Evolutionary conservation across 2,888 invertebrate genomes (phyloP), one percentile per base, ranked within the genome.

Genomic region (Pinctada fucata): DNA sequence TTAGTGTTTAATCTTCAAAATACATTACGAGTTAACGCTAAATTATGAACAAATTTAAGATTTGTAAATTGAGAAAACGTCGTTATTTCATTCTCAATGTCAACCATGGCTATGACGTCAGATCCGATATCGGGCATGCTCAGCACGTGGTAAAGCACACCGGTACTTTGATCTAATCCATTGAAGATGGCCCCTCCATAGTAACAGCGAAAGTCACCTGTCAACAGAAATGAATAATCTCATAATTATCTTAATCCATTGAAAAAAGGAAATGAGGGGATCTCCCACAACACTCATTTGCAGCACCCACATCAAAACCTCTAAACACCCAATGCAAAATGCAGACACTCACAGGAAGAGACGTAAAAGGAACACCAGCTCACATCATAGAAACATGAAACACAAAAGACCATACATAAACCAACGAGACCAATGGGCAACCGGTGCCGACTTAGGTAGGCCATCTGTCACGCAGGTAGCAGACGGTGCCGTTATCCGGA

Each of bases 161-260:
- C 85, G 4, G 52, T 52, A 5, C 68, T 51, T 51, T 83, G 82
- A 58, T 79, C 74, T 16, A 79, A 45, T 1, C 86, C 88, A 67
- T 84, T 82, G 74, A 85, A 78, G 2, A 88, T 80, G 3, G 84
- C 79, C 0, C 88, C 88, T 31, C 88, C 88, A 72, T 87, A 88
- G 75, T 85, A 84, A 6, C 84, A 71, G 51, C 84, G 83, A 70
- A 88, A 87, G 69, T 86, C 81, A n/a, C 87, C 87, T 88, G 76
- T 31, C 64, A 74, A 58, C 16, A 72, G 10, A 74, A 51, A 52
- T 65, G 47, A 47, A 6, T 63, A 48, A 10, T 8, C 52, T 4
- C 13, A 70, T 70, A 50, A 10, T 50, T 13, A 50, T 31, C 8
- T 70, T 16, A 16, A 0, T 47, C 3, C 50, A n/a, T 10, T 3